phyloP scores from a whole-genome alignment of 2,113 vertebrate species.

The Elgaria multicarinata region DNA sequence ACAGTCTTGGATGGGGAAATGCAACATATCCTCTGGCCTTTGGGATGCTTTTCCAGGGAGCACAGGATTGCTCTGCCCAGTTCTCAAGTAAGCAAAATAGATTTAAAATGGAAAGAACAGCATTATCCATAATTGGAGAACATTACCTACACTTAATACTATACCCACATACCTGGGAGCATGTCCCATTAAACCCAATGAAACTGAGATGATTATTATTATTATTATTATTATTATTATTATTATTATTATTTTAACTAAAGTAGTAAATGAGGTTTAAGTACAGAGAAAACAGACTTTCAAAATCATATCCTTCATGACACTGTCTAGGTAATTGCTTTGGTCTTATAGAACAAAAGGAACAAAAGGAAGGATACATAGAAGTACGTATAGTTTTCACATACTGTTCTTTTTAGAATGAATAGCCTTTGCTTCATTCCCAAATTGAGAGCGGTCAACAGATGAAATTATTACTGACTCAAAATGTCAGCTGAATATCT shows the following conservation, averaged over 20 bases:
- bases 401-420: background rate
- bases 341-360: background rate
- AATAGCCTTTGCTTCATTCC: background rate
- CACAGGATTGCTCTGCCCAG: no score
- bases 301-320: background rate
- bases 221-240: no score
- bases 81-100: background rate
- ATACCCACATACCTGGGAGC: background rate
- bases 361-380: background rate
- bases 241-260: no score
- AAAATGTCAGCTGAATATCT: background rate
- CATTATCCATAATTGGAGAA: background rate
- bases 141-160: no score
- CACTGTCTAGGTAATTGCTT: background rate
- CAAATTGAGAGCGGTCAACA: background rate
- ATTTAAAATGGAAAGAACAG: background rate
- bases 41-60: no score
- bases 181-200: background rate
- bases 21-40: no score
- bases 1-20: no score
- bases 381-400: background rate
- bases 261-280: background rate
- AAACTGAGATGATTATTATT: background rate
- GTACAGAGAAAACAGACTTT: background rate
- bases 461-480: background rate